Conservation (phyloP, 2,888 invertebrate genomes). For the Cataglyphis rosenhaueri region DNA sequence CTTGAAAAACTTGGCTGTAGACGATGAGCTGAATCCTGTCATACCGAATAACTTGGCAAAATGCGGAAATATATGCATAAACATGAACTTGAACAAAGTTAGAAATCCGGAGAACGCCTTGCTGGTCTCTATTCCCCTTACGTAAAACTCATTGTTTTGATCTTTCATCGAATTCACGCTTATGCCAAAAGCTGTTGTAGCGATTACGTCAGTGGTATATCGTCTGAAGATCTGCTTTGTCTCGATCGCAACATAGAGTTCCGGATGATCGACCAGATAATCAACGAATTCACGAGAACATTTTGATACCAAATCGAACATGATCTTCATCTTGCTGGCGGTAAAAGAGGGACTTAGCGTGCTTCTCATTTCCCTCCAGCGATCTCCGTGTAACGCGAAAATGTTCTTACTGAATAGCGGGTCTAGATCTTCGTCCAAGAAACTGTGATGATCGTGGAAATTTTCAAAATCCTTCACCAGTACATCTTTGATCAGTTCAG, state of each 20-base stretch:
- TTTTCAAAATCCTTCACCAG: conserved; percentile 79
- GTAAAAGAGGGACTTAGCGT: conserved; percentile 81
- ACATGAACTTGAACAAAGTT: not conserved
- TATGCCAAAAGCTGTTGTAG: no score
- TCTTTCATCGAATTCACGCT: no score
- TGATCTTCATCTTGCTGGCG: conserved; percentile 79
- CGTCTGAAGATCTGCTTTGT: no score
- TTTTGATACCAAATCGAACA: conserved; percentile 76
- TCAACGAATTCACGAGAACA: conserved; percentile 63
- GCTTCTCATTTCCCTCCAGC: conserved; percentile 79
- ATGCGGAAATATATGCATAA: not conserved
- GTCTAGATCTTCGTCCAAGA: conserved; percentile 77
- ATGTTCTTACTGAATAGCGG: conserved; percentile 79
- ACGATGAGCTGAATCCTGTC: not conserved
- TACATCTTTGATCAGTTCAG: conserved; percentile 80
- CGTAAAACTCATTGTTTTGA: no score
- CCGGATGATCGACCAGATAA: conserved; percentile 25
- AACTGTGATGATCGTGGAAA: conserved; percentile 77
- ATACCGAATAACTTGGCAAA: not conserved
- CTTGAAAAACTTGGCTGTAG: not conserved
- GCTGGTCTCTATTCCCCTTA: no score
- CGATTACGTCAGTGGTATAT: no score
- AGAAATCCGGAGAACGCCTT: not conserved
- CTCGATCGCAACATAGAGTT: conserved; percentile 1
- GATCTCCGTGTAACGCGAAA: conserved; percentile 77